phyloP scores from a whole-genome alignment of 2,113 vertebrate species.

The Columba janthina region DNA sequence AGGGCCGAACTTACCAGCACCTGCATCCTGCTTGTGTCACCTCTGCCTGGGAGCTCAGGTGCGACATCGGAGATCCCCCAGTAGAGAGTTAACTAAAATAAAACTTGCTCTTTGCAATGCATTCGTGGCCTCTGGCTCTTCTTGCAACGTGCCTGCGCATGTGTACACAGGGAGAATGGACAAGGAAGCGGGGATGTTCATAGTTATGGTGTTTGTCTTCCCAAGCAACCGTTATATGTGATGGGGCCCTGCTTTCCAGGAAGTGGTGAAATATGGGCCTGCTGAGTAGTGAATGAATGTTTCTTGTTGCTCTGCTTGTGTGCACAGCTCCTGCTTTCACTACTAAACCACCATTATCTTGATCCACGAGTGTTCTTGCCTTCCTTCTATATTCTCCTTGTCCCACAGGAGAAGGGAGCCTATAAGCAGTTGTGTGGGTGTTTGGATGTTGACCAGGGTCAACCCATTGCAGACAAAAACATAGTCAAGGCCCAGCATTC shows the following conservation, averaged over 20 bases:
- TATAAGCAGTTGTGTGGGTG: background rate
- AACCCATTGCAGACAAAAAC: background rate
- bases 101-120: too few species aligned
- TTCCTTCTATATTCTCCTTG: background rate
- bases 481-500: background rate
- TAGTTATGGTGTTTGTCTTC: background rate
- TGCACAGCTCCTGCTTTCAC: background rate
- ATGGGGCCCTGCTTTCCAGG: background rate
- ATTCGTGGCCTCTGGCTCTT: too few species aligned
- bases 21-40: too few species aligned
- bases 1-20: too few species aligned
- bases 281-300: rapidly evolving
- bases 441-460: background rate
- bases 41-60: too few species aligned
- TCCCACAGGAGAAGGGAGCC: rapidly evolving
- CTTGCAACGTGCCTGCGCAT: too few species aligned
- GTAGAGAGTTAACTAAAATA: too few species aligned
- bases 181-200: rapidly evolving
- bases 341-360: background rate
- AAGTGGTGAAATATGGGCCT: background rate
- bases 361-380: background rate
- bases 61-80: too few species aligned
- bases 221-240: background rate
- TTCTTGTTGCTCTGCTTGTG: background rate
- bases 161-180: background rate